Evolutionary conservation across 2,888 invertebrate genomes (phyloP), one percentile per base, ranked within the genome.

Genomic region (Drosophila seclusa): DNA sequence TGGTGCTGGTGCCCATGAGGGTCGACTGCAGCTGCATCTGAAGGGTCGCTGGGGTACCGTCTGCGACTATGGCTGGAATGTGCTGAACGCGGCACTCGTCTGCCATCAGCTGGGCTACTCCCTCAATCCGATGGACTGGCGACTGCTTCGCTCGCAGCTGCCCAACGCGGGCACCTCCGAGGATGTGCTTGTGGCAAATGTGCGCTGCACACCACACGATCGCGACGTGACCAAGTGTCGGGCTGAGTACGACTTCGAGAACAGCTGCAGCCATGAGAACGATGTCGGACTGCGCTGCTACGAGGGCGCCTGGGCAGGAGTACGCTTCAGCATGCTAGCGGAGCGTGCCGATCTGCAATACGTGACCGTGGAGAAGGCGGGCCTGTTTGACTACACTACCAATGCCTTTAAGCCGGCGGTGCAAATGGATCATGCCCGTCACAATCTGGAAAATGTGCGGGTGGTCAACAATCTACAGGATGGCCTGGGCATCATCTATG

Each of bases 51-150:
- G 99, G 99, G 99, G 99, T 40, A 99, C 99, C 0, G 97, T 99
- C 1, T 99, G 99, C 92, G 97, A 97, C 93, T 98, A 99, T 91
- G 97, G 97, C 53, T 99, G 99, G 99, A 98, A 96, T 52, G 96
- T 97, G 27, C 94, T 96, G 50, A 97, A 98, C 90, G 98, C 99
- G 0, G 97, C 98, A 0, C 93, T 99, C 55, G 98, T 97, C 1
- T 99, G 99, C 90, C 97, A 99, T 92, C 99, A 99, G 93, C 93
- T 99, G 75, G 99, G 99, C 0, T 94, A 98, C 73, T 97, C 97
- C 0, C 94, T 99, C 21, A 98, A 99, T 92, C 98, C 98, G 0
- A 95, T 96, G 79, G 97, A 98, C 92, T 98, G 99, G 98, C 95
- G 95, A 76, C 94, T 98, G 82, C 97, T 97, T 90, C 95, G 96